phyloP scores from a whole-genome alignment of 2,113 vertebrate genomes.

The Cyprinus carpio region DNA sequence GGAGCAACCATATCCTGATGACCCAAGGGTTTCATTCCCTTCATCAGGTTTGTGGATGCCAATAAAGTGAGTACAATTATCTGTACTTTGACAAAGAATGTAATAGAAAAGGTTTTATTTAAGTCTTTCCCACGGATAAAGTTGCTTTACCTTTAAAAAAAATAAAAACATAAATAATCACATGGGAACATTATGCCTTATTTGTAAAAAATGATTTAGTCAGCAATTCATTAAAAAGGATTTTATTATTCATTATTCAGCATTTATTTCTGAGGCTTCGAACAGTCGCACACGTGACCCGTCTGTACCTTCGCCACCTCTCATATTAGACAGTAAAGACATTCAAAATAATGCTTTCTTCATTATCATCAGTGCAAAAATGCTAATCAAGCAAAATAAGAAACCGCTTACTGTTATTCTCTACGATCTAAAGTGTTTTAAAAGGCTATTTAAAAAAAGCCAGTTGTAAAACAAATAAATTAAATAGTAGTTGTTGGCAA shows the following conservation, averaged over 20 bases:
- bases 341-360: slow-evolving; percentile 51
- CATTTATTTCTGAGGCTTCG: neutral
- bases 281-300: neutral
- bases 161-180: neutral
- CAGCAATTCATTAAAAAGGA: slow-evolving; percentile 28
- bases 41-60: too few relatives aligned
- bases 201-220: neutral
- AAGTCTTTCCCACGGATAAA: neutral
- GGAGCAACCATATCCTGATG: too few relatives aligned
- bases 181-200: neutral
- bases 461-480: slow-evolving; percentile 64
- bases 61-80: too few relatives aligned
- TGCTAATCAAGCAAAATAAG: slow-evolving; percentile 65
- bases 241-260: slow-evolving; percentile 40
- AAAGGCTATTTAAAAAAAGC: slow-evolving; percentile 52
- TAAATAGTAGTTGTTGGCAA: slow-evolving; percentile 60
- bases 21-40: too few relatives aligned
- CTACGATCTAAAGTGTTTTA: slow-evolving; percentile 18
- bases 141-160: neutral
- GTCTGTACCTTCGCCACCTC: neutral
- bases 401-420: slow-evolving; percentile 31
- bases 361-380: slow-evolving; percentile 69
- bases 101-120: neutral
- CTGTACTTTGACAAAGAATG: too few relatives aligned
- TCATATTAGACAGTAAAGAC: slow-evolving; percentile 22